phyloP scores from a whole-genome alignment of 2,888 invertebrate genomes.

The Acrobasis consociella region DNA sequence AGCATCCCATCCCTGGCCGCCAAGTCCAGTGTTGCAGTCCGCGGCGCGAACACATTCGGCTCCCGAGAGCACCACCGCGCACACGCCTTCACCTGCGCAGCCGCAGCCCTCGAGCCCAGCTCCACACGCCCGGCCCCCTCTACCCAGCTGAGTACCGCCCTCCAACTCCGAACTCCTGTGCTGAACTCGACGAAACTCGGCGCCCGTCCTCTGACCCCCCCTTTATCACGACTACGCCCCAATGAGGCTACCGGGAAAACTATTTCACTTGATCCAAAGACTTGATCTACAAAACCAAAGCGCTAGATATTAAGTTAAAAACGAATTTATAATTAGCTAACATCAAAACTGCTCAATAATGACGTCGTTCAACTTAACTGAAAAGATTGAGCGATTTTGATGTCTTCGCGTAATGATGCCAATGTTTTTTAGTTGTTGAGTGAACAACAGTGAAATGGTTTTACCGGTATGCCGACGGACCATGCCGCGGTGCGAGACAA shows the following conservation, averaged over 20 bases:
- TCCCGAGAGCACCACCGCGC: conserved; percentile 83
- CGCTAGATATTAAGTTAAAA: conserved; percentile 33
- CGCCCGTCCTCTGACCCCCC: conserved; percentile 75
- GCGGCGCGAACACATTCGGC: conserved; percentile 88
- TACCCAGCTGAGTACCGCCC: conserved; percentile 83
- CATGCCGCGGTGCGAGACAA: conserved; percentile 67
- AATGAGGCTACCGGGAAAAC: conserved; percentile 65
- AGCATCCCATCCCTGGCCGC: conserved; percentile 90
- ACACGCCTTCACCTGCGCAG: conserved; percentile 73
- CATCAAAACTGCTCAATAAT: conserved; percentile 27
- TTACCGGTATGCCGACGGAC: conserved; percentile 59
- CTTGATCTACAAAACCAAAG: conserved; percentile 41
- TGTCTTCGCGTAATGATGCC: conserved; percentile 32
- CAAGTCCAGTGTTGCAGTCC: conserved; percentile 89
- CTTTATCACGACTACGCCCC: conserved; percentile 58
- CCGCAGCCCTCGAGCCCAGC: conserved; percentile 75
- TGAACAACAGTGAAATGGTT: conserved; percentile 58
- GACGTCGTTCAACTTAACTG: conserved; percentile 2
- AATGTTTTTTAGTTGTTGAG: conserved; percentile 32
- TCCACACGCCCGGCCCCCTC: conserved; percentile 67
- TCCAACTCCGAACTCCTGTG: conserved; percentile 83
- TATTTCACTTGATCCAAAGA: conserved; percentile 53
- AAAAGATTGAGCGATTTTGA: conserved; percentile 28
- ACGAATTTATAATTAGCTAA: conserved; percentile 34
- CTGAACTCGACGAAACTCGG: conserved; percentile 82